A percentile compares a stretch with the other conserved stretches of the same genome.
These are phyloP conservation scores for Polymixis lichenea DNA, from an alignment of 2,888 invertebrate genomes.

Conservation along the genomic window DNA sequence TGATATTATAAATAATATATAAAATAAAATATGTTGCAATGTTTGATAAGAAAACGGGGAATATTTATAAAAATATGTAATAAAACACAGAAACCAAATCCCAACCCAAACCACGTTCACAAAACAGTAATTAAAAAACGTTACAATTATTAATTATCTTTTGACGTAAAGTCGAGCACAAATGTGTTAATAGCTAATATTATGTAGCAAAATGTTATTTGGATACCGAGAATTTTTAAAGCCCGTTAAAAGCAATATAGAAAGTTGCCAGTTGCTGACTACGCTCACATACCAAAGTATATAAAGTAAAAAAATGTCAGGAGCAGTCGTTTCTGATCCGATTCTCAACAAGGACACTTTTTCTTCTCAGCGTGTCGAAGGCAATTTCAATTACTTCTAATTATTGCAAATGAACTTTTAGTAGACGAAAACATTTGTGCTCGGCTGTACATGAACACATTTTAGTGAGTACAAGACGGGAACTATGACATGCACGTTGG, in stretches of 20 bases:
- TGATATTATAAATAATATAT: neutral
- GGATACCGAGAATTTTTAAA: too few species aligned
- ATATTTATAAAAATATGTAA: constrained; percentile 53
- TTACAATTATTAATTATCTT: constrained; percentile 66
- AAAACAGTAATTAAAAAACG: constrained; percentile 76
- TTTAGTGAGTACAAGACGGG: constrained; percentile 78
- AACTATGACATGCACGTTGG: constrained; percentile 83
- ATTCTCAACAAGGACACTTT: too few species aligned
- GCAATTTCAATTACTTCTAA: too few species aligned
- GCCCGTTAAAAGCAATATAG: too few species aligned
- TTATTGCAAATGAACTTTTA: neutral
- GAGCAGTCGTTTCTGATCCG: too few species aligned
- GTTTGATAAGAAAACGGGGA: constrained; percentile 37
- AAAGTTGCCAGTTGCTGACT: too few species aligned
- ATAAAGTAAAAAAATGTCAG: too few species aligned
- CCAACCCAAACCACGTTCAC: constrained; percentile 87
- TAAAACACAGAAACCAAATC: constrained; percentile 83
- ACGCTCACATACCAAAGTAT: too few species aligned
- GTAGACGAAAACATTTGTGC: constrained; percentile 62
- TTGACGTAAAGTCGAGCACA: constrained; percentile 74
- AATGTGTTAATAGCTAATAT: constrained; percentile 19
- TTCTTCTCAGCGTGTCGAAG: too few species aligned
- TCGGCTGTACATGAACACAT: constrained; percentile 75
- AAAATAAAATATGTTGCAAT: neutral
- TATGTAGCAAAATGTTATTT: too few species aligned